Evolutionary conservation across 2,797 vertebrate species (phyloP), one percentile per base, ranked within the genome.

Genomic region (Anolis apletophallus): DNA sequence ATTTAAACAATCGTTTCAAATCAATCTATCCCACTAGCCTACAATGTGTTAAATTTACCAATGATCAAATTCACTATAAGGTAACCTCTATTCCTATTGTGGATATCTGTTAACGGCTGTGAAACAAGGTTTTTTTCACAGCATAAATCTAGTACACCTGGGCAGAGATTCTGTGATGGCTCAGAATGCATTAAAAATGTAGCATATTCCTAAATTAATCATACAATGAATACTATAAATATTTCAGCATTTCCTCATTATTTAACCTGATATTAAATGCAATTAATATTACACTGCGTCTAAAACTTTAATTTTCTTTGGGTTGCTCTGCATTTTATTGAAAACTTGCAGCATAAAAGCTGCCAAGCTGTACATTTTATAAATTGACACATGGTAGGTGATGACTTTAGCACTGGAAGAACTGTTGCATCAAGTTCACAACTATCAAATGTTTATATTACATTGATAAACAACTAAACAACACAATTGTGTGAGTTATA

Each of bases 331-430:
- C 61, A 76, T 34, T 23, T 6, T 77, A 55, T 34, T 73, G 83
- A 50, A 85, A 88, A 0, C 32, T 7, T 59, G 68, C 61, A 78
- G 73, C 81, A 72, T 2, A 73, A 77, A 72, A 68, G 1, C 67
- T 0, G 9, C 12, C 13, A 61, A 73, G 80, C 21, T 0, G 81
- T 78, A 85, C 61, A 76, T 52, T 34, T 87, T 16, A 76, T 82
- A 84, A 83, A 81, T 74, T 82, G 91, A 79, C 17, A 69, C 89
- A 83, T 23, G 88, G 69, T 87, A 92, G 88, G 91, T 94, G 92
- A 88, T 17, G 10, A 81, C 76, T 83, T 16, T 92, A 92, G 90
- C 92, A 80, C 83, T 76, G 9, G 5, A 82, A 73, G 54, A 13
- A 21, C 3, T 81, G 2, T n/a, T 80, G 1, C 2, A 17, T 72